Evolutionary conservation across 2,797 vertebrate genomes (phyloP), one percentile per base, ranked within the genome.

Genomic region (Telmatherina bonti): DNA sequence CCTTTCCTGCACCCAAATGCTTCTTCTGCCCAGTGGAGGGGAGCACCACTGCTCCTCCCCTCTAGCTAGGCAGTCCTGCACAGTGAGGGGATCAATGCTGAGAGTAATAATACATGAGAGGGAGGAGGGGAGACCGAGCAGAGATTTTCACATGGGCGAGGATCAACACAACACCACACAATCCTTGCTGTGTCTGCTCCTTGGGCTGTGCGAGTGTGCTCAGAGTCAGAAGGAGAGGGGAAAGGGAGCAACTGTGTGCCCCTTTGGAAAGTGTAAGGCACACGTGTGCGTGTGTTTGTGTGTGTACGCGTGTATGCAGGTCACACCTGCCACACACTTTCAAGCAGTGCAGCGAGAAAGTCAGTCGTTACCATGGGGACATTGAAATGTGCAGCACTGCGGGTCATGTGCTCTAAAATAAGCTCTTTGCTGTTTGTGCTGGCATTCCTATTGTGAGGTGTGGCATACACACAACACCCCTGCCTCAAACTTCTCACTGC

Each of bases 61-160:
- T 91, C 62, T 88, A 85, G 83, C 81, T 82, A 85, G 75, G 83
- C 74, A 81, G 81, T 87, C 89, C 92, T 91, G 89, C 90, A 91
- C 89, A 89, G 86, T 89, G 85, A 86, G 69, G 79, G 88, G 85
- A 87, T 89, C 82, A 87, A 88, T 86, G 88, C 84, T 87, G 83
- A 85, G 89, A 86, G 86, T 81, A 87, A 89, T 83, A 88, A 88
- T 81, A 91, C 86, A 90, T 88, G 90, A 91, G 78, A 81, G 86
- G 86, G 84, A 86, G 73, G 77, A 72, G 77, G 86, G 83, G 88
- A 77, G 72, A 76, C 92, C 86, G 93, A 91, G 78, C 5, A 57
- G 88, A 93, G 92, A 93, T 92, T 94, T 94, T 94, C 94, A 94
- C 93, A 93, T 88, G 86, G 88, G 89, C 54, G 76, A 81, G 74